These are phyloP conservation scores for Biston betularia DNA, from an alignment of 2,888 invertebrate genomes.

Conservation along the genomic window DNA sequence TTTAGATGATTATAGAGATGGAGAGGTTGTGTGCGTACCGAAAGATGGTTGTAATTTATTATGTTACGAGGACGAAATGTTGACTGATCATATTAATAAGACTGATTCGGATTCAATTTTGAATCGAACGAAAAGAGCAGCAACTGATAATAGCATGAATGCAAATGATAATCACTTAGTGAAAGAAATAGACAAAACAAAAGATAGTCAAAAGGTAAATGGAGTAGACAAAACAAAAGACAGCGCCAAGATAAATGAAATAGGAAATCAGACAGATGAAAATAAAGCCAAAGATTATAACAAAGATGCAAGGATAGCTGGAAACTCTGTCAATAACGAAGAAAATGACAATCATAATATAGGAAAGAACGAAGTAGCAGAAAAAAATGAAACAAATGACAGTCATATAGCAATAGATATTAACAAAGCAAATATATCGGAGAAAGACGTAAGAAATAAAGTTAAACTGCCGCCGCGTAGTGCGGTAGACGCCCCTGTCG, in stretches of 20 bases:
- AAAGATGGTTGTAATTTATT: constrained; percentile 66
- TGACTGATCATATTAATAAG: constrained; percentile 8
- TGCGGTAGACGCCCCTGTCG: constrained; percentile 22
- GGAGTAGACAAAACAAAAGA: not conserved
- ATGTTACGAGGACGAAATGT: constrained; percentile 65
- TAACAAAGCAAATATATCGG: constrained; percentile 15
- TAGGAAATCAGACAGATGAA: not conserved
- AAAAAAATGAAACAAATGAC: not conserved
- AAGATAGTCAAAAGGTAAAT: not conserved
- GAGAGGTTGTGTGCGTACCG: constrained; percentile 64
- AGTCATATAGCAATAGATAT: constrained; percentile 30
- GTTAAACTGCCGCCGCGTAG: constrained; percentile 29
- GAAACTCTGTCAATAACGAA: not conserved
- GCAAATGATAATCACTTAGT: constrained; percentile 3
- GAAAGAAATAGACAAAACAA: not conserved
- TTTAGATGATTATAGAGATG: constrained; percentile 57
- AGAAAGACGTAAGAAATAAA: constrained; percentile 26
- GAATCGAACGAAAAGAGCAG: constrained; percentile 42
- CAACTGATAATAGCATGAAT: not conserved
- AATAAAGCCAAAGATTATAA: not conserved
- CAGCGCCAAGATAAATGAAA: not conserved
- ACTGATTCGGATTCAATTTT: constrained; percentile 2
- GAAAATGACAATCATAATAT: not conserved
- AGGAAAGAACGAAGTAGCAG: not conserved
- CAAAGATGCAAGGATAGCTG: not conserved